Percentiles rank a stretch among this genome's conserved stretches.
Conservation (phyloP, 2,113 vertebrate species). For the Cephalopholis sonnerati region DNA sequence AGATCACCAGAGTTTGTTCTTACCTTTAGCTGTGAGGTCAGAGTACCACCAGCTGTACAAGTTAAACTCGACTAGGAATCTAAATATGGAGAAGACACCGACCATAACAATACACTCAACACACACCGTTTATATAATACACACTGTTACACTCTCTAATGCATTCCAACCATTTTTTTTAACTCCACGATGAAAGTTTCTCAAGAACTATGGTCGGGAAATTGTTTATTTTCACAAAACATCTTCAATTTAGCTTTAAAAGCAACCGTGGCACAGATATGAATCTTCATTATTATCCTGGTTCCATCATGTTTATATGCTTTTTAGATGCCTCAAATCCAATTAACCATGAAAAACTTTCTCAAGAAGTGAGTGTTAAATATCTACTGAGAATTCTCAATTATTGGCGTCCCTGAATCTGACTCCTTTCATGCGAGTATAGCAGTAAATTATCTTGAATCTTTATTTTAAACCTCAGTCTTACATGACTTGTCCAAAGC, state of each 20-base stretch:
- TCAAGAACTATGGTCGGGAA: neutral
- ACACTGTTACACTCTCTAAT: neutral
- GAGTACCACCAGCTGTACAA: conserved; percentile 97
- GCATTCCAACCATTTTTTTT: neutral
- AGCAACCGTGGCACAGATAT: neutral
- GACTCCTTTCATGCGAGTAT: neutral
- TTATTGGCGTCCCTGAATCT: neutral
- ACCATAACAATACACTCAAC: conserved; percentile 20
- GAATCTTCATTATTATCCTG: neutral
- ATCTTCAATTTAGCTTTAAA: conserved; percentile 3
- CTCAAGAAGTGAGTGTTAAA: neutral
- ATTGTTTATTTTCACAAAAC: neutral
- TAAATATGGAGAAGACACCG: conserved; percentile 70
- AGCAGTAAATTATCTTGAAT: neutral
- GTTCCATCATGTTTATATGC: neutral
- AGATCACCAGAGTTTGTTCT: conserved; percentile 22
- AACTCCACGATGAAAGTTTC: neutral
- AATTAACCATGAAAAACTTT: neutral
- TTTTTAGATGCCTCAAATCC: neutral
- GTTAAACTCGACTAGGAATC: conserved; percentile 99
- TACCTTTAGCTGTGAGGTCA: conserved; percentile 94
- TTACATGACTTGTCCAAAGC: neutral
- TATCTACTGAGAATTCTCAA: neutral
- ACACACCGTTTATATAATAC: conserved; percentile 3
- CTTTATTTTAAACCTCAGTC: neutral